These are phyloP conservation scores for Bedellia somnulentella DNA, from an alignment of 2,888 invertebrate species.

Conservation along the genomic window DNA sequence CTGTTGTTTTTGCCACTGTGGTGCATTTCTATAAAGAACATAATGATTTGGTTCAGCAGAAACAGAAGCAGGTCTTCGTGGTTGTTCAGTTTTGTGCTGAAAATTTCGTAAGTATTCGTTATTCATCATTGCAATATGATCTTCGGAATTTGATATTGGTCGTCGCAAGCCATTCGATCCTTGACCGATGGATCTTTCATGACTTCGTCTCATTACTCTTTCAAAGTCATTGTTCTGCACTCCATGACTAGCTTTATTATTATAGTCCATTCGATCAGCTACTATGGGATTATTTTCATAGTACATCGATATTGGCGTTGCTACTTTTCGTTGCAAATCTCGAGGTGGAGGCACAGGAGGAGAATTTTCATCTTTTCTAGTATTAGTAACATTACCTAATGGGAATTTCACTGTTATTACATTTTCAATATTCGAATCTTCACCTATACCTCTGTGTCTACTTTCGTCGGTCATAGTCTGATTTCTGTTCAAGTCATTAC, in stretches of 20 bases:
- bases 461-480: too few species aligned
- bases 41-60: conserved; percentile 54
- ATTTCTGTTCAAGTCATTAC: too few species aligned
- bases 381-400: conserved; percentile 42
- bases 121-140: conserved; percentile 55
- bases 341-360: conserved; percentile 83
- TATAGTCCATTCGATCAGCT: conserved; percentile 26
- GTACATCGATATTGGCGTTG: conserved; percentile 52
- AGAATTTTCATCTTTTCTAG: conserved; percentile 44
- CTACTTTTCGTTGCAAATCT: conserved; percentile 67
- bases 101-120: conserved; percentile 36
- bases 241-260: conserved; percentile 31
- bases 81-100: conserved; percentile 36
- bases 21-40: conserved; percentile 37
- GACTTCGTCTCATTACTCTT: conserved; percentile 49
- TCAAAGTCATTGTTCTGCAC: conserved; percentile 52
- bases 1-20: conserved; percentile 39
- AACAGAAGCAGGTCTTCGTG: conserved; percentile 47
- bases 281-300: conserved; percentile 40
- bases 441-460: conserved; percentile 34
- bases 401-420: conserved; percentile 57
- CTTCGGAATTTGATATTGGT: conserved; percentile 52
- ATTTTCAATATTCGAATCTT: conserved; percentile 35
- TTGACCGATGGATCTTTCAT: conserved; percentile 42
- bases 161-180: conserved; percentile 45